These are phyloP conservation scores for Lasioglossum zephyrum DNA, from an alignment of 2,888 invertebrate species.

Conservation along the genomic window DNA sequence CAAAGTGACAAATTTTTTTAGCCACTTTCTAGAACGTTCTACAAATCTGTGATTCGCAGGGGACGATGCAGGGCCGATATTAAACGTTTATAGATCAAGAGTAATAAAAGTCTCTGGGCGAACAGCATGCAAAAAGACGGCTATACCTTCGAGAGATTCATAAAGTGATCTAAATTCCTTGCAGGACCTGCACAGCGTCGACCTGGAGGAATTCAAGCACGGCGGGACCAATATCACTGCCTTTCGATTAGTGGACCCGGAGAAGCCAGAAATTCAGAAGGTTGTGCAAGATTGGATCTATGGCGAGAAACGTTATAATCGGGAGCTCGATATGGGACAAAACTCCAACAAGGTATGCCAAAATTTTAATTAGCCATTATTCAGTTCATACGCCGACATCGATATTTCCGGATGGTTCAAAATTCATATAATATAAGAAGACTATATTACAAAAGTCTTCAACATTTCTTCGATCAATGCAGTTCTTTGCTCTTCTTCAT, in stretches of 20 bases:
- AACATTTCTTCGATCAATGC: not conserved
- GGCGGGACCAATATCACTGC: constrained; percentile 98
- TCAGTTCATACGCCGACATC: not conserved
- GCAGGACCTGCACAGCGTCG: constrained; percentile 95
- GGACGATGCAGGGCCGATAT: constrained; percentile 22
- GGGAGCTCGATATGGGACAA: constrained; percentile 87
- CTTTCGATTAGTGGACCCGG: constrained; percentile 94
- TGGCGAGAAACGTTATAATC: constrained; percentile 89
- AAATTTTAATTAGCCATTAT: not conserved
- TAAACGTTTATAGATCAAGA: constrained; percentile 27
- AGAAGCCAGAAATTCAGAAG: constrained; percentile 91
- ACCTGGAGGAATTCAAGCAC: constrained; percentile 96
- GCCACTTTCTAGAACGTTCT: not conserved
- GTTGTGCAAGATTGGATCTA: constrained; percentile 93
- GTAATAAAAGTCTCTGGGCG: constrained; percentile 51
- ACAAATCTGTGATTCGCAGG: constrained; percentile 20
- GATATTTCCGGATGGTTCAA: not conserved
- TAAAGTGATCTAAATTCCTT: constrained; percentile 58
- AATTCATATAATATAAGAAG: not conserved
- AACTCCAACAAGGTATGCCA: constrained; percentile 86
- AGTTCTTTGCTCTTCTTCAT: not conserved
- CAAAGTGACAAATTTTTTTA: constrained; percentile 21
- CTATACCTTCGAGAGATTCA: constrained; percentile 44
- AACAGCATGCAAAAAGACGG: constrained; percentile 38
- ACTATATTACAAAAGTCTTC: not conserved